Evolutionary conservation across 2,888 invertebrate species (phyloP), one percentile per base, ranked within the genome.

Genomic region (Amiota mariae): DNA sequence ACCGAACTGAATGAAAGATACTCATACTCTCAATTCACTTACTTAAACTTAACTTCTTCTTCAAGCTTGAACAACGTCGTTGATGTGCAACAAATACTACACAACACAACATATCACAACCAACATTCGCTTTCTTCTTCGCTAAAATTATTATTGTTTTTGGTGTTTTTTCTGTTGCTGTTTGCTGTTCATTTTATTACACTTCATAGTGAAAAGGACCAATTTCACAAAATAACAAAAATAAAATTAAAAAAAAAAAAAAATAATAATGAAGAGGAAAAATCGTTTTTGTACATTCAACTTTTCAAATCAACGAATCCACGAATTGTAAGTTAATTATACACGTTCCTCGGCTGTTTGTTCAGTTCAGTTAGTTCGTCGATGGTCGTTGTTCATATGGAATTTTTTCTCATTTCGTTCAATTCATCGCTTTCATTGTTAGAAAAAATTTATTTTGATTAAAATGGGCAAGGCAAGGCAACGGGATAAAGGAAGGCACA

Each of bases 171-270:
- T 20, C 20, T 72, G 68, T 68, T 72, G 63, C 24, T 63, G 68
- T 51, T 51, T 75, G 56, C 74, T 67, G 56, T 73, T 73, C 57
- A 75, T 85, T 82, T 76, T 78, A 77, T 75, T 82, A 74, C 64
- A 72, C 64, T 72, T 66, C 10, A 49, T 63, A 51, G 84, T 79
- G 81, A 85, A 85, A 85, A 83, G 82, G 82, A 83, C 84, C 81
- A 82, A 85, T 82, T 82, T 84, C 77, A 61, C 72, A 79, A 79
- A 18, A 47, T 24, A 61, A 48, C 67, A 46, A 67, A 48, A 13
- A 13, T 51, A 63, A 20, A 18, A 24, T 2, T 36, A 36, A 36
- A 36, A 36, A 36, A 36, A 36, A 36, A 36, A 36, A 36, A 36
- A 36, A n/a, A n/a, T n/a, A n/a, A n/a, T n/a, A n/a, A 2, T 6